Evolutionary conservation across 1,140 invertebrate species (phyloP), one percentile per base, ranked within the genome.

Genomic region (Drosophila repleta): DNA sequence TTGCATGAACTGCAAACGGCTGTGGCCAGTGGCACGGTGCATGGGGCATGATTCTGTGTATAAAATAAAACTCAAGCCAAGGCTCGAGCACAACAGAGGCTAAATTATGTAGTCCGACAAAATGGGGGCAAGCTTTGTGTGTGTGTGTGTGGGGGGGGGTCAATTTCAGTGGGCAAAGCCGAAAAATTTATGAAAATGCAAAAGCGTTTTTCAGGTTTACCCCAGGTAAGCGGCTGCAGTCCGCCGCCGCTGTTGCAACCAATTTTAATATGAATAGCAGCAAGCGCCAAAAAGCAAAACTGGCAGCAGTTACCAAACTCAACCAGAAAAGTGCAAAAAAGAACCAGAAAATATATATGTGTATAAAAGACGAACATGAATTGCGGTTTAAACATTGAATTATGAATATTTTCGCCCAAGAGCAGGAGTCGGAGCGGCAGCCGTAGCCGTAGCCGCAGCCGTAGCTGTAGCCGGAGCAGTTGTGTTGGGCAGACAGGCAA

Each of bases 331-430:
- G 2, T 6, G 39, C 8, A 15, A 43, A 43, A 43, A 43, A 43
- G 4, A 41, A 7, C 0, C 5, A 76, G 62, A 43, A 49, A 43
- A 41, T 29, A 21, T 53, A 41, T 29, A 55, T 29, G 29, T 8
- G 29, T 8, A 65, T 43, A 58, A 74, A 70, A 55, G 56, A 66
- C 46, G 61, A 84, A 68, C 83, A 87, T 82, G 83, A 87, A 87
- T 88, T 88, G 83, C 82, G 82, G 82, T 88, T 88, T 78, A 87
- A 87, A 58, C 82, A 87, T 87, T 87, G 75, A 87, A 87, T 87
- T 87, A 87, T 87, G 83, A 87, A 87, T 88, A 88, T 78, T 82
- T 82, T 58, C 63, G 63, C 63, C 77, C 55, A 65, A 71, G 37
- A 39, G 39, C 39, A 43, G 39, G 39, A 15, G 39, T 29, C 29